Conservation (phyloP, 2,888 invertebrate genomes). For the Halictus quadricinctus region DNA sequence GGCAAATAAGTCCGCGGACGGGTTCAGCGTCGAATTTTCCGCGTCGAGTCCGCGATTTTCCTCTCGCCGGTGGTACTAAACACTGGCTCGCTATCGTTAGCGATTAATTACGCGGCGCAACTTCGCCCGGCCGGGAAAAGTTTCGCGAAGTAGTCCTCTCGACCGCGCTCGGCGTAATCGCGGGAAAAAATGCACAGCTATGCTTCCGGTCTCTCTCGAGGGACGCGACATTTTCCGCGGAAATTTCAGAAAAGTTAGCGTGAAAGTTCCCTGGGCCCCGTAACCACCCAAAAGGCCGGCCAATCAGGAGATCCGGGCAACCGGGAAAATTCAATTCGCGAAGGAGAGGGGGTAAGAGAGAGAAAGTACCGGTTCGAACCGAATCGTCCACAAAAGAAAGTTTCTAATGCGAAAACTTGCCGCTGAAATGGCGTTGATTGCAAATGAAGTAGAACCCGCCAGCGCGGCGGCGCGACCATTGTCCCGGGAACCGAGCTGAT, state of each 20-base stretch:
- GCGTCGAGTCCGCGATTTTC: background rate
- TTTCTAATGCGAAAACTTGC: constrained; percentile 48
- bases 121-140: background rate
- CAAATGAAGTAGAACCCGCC: background rate
- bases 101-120: background rate
- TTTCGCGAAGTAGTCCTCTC: background rate
- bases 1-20: background rate
- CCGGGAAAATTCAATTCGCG: background rate
- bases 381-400: constrained; percentile 29
- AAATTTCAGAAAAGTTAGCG: background rate
- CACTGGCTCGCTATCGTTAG: background rate
- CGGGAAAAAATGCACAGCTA: background rate
- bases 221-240: constrained; percentile 1
- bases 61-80: background rate
- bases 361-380: background rate
- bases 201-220: background rate
- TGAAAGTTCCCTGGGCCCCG: background rate
- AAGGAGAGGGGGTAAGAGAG: background rate
- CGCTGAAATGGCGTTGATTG: constrained; percentile 37
- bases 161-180: background rate
- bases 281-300: background rate
- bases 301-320: background rate
- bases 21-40: constrained; percentile 1
- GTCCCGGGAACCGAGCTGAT: background rate
- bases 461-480: background rate